Evolutionary conservation across 2,888 invertebrate genomes (phyloP), one percentile per base, ranked within the genome.

Genomic region (Xylota segnis): DNA sequence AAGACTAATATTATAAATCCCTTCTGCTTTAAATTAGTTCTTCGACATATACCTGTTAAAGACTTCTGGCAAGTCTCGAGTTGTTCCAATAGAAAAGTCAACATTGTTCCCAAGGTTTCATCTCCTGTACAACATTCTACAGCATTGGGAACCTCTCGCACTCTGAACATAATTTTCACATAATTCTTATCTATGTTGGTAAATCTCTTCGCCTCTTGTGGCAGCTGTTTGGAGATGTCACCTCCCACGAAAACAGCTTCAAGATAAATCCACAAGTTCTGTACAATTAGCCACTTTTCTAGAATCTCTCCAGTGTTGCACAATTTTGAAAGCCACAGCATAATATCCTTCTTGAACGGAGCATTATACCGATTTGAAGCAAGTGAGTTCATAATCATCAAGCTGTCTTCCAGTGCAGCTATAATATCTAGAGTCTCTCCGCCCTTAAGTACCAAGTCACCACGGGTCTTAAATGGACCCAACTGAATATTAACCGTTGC

Each of bases 241-340:
- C 97, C 97, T 7, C 97, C 97, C 10, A 97, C 97, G 92, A 98
- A 98, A 0, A 98, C 97, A 1, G 97, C 97, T 90, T 98, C 98
- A 83, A 98, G 91, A 90, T 98, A 97, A 89, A 97, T 95, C 97
- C 97, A 98, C 61, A 97, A 93, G 90, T 96, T 97, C 91, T 98
- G 97, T 0, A 97, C 97, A 87, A 93, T 93, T 76, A 98, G 90
- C 97, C 97, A 98, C 89, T 95, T 97, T 90, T 97, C 97, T 50
- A 98, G 92, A 87, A 97, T 96, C 90, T 97, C 97, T 0, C 95
- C 95, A 0, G 97, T 97, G 84, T 94, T 95, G 4, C 96, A 95
- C 66, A 98, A 91, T 90, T 96, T 97, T 82, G 94, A 94, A 12
- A 97, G 95, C 97, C 97, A 97, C 10, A 95, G 87, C 88, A 96